Base-by-base conservation (phyloP, 1,140 invertebrate genomes). In the Anoplophora glabripennis region DNA sequence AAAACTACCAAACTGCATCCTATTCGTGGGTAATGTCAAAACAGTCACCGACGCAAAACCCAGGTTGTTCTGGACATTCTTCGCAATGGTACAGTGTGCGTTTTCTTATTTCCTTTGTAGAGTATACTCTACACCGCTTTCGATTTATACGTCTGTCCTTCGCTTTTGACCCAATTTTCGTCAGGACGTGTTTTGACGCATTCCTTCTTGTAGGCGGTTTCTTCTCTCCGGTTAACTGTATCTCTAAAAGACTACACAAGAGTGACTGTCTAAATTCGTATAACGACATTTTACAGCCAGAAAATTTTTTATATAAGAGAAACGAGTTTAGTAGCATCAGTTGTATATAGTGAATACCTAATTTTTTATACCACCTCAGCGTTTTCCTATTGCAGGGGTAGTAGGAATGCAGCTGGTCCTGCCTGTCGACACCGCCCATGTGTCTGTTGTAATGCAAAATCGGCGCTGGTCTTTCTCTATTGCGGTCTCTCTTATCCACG, bases 361-460 rank as follows among this genome's bases (percentile, higher is more conserved):
- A 42, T 52, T 72, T 75, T 21, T 66, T 68, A 42, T 74, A 73
- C 73, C 72, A 75, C 3, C 69, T 53, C 28, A 71, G 11, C 5
- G 69, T 70, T 60, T 75, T 74, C 42, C 64, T 60, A 53, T 73
- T 44, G 48, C 59, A 58, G 34, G 72, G 68, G 41, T 75, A 74
- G 52, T 73, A 75, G 4, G 64, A 33, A 4, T 72, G 17, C 63
- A 73, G 67, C 40, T 75, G 72, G 59, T 74, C 67, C 48, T 74
- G 69, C 7, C 56, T 47, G 59, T 73, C 65, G 8, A 74, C 46
- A 3, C 68, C 66, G 7, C 59, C 63, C 68, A 74, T 72, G 56
- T 61, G 62, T 18, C 67, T 54, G 47, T 74, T 71, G 42, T 75
- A 76, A 52, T 71, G 11, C 0, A 64, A 47, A 48, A 73, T 67